Evolutionary conservation across 2,113 vertebrate genomes (phyloP).

Genomic region (Mastomys coucha): DNA sequence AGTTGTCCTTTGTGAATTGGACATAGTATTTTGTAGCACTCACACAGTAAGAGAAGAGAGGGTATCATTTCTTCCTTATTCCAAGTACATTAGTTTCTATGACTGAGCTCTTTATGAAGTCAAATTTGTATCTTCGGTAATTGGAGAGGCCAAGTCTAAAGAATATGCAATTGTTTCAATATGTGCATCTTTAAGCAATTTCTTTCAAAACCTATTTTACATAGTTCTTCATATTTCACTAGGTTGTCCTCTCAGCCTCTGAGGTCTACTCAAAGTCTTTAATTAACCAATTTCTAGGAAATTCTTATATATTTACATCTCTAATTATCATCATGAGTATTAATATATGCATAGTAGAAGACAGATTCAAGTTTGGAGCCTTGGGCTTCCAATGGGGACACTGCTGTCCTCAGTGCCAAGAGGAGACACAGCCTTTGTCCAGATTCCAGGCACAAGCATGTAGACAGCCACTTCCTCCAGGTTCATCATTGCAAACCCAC

Average conservation of each 20-base stretch:
- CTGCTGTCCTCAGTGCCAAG: not conserved
- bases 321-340: not conserved
- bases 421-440: not conserved
- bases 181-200: not conserved
- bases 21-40: not conserved
- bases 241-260: slow-evolving; percentile 3
- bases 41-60: not conserved
- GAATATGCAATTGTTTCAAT: slow-evolving; percentile 5
- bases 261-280: slow-evolving; percentile 19
- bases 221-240: not conserved
- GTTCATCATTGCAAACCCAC: not conserved
- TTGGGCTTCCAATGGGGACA: not conserved
- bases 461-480: not conserved
- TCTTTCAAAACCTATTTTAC: not conserved
- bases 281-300: slow-evolving; percentile 22
- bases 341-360: not conserved
- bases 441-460: not conserved
- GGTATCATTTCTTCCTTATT: not conserved
- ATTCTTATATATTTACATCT: not conserved
- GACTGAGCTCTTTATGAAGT: not conserved
- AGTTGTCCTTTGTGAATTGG: not conserved
- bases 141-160: not conserved
- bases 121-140: not conserved
- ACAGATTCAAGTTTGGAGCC: not conserved
- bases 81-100: not conserved